phyloP scores from a whole-genome alignment of 2,888 invertebrate genomes.

The Cordilura impudica region DNA sequence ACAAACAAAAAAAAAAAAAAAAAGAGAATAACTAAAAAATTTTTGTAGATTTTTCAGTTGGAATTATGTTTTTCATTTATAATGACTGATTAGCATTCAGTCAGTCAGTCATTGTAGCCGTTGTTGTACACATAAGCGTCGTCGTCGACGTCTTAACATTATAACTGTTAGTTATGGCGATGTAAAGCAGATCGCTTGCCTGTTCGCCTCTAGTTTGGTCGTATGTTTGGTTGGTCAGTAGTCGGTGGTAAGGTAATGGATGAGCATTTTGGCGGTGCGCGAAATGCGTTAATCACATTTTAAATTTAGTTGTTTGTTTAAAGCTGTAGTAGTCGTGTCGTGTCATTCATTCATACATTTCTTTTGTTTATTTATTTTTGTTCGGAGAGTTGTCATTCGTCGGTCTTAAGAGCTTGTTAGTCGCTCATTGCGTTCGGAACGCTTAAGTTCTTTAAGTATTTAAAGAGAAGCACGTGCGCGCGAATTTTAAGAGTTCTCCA shows the following conservation, averaged over 20 bases:
- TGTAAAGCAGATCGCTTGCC: not conserved
- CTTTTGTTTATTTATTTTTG: not conserved
- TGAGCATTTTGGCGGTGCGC: slow-evolving; percentile 27
- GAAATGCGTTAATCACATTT: slow-evolving; percentile 41
- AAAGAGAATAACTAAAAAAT: no score
- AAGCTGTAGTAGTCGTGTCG: slow-evolving; percentile 29
- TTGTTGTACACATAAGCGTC: not conserved
- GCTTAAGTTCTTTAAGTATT: not conserved
- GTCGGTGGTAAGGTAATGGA: slow-evolving; percentile 11
- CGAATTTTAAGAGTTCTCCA: not conserved
- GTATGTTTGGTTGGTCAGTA: not conserved
- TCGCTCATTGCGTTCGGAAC: not conserved
- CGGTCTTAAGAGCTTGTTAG: not conserved
- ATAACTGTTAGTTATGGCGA: not conserved
- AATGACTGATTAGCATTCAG: not conserved
- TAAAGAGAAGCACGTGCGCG: not conserved
- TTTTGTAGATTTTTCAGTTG: no score
- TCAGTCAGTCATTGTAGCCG: not conserved
- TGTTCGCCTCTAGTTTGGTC: not conserved
- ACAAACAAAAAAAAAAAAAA: no score
- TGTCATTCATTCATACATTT: no score
- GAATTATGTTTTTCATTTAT: not conserved
- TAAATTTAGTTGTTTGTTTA: slow-evolving; percentile 50
- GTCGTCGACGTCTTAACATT: not conserved
- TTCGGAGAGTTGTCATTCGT: not conserved